Evolutionary conservation across 2,113 vertebrate genomes (phyloP).

Genomic region (Grallaria varia): DNA sequence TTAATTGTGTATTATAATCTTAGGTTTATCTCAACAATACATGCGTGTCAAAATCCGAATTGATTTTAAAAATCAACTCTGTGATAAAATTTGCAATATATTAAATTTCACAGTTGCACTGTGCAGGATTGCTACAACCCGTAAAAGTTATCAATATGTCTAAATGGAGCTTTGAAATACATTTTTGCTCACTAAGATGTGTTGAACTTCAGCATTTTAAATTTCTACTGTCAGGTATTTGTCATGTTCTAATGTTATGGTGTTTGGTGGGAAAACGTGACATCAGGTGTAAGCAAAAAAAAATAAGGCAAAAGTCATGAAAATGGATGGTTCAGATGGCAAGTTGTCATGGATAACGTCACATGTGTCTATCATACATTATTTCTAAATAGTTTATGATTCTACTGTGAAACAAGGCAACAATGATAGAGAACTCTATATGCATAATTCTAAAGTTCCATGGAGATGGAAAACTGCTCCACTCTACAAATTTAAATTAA

Average conservation of each 20-base stretch:
- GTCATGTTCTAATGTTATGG: not conserved
- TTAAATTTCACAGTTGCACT: not conserved
- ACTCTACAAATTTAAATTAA: not conserved
- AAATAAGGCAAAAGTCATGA: not conserved
- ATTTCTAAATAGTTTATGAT: not conserved
- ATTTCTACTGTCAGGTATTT: not conserved
- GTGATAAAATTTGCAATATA: not conserved
- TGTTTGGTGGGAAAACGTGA: not conserved
- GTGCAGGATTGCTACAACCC: not conserved
- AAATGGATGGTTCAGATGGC: not conserved
- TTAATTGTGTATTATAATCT: constrained; percentile 43
- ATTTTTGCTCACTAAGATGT: not conserved
- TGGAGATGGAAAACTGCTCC: not conserved
- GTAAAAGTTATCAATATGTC: not conserved
- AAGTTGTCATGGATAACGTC: not conserved
- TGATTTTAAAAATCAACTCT: constrained; percentile 1
- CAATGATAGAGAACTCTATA: not conserved
- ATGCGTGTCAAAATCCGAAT: not conserved
- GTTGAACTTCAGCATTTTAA: not conserved
- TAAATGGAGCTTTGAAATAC: not conserved
- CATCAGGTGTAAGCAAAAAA: not conserved
- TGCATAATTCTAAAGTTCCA: not conserved
- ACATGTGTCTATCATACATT: not conserved
- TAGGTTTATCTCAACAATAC: not conserved
- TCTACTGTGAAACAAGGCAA: not conserved